These are phyloP conservation scores for Sanderia malayensis DNA, from an alignment of 30 jellyfish, hydroid and myxozoan species.

Conservation along the genomic window DNA sequence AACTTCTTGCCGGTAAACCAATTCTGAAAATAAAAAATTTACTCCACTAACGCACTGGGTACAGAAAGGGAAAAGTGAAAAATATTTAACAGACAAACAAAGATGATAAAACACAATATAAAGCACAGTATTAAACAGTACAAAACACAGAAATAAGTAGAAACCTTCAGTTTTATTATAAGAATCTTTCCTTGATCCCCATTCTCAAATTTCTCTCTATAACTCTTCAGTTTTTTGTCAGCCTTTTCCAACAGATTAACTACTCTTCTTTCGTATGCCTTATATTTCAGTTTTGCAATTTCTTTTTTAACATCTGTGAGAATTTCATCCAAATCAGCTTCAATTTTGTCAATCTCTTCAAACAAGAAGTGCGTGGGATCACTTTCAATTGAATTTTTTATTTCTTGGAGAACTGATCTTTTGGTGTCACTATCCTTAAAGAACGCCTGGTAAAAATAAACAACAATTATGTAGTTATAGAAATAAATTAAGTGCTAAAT, in stretches of 20 bases:
- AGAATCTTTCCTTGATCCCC: conserved; percentile 34
- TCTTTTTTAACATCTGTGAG: conserved; percentile 14
- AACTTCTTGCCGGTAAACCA: conserved; percentile 71
- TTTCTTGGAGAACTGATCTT: conserved; percentile 6
- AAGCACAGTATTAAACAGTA: neutral
- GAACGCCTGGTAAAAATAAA: conserved; percentile 69
- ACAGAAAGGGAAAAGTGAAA: neutral
- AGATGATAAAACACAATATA: no score
- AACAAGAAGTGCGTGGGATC: neutral
- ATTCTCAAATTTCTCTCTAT: conserved; percentile 14
- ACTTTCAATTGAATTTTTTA: conserved; percentile 1
- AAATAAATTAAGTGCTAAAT: no score
- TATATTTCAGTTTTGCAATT: conserved; percentile 36
- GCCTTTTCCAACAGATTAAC: conserved; percentile 41
- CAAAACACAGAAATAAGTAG: neutral
- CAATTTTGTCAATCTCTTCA: conserved; percentile 24
- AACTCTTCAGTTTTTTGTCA: conserved; percentile 40
- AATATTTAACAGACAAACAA: neutral
- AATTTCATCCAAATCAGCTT: conserved; percentile 7
- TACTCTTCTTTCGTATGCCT: conserved; percentile 47
- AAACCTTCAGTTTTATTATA: conserved; percentile 59
- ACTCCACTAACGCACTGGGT: neutral
- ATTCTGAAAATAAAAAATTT: conserved; percentile 33
- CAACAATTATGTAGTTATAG: no score
- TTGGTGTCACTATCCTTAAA: conserved; percentile 26